Conservation (phyloP, 92 coral and sea anemone genomes). For the Epizoanthus stellaris region DNA sequence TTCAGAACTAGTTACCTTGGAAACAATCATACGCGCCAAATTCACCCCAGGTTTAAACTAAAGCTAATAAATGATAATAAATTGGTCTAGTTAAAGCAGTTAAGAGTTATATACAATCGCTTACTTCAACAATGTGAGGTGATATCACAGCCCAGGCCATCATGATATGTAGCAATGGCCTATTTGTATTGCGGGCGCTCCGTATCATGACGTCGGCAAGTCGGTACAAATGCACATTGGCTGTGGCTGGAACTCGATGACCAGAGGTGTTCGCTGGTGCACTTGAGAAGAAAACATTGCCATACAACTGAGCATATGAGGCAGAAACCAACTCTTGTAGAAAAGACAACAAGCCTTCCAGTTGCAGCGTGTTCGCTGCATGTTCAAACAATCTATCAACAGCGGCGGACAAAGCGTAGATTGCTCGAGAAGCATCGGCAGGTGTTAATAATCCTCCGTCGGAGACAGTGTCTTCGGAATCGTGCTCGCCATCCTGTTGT, state of each 20-base stretch:
- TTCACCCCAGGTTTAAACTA: too few relatives aligned
- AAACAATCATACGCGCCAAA: too few relatives aligned
- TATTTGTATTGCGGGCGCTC: conserved; percentile 95
- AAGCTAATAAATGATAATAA: too few relatives aligned
- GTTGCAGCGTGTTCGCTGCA: conserved; percentile 90
- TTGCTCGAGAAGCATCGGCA: conserved; percentile 94
- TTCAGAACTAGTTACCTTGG: too few relatives aligned
- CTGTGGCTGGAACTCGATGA: conserved; percentile 66
- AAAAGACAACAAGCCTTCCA: conserved; percentile 78
- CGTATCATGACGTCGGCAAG: conserved; percentile 96
- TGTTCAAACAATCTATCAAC: conserved; percentile 98
- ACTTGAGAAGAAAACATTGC: conserved; percentile 52
- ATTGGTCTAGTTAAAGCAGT: too few relatives aligned
- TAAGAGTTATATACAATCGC: not conserved
- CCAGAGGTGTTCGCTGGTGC: conserved; percentile 42
- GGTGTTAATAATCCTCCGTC: conserved; percentile 80
- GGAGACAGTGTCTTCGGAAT: conserved; percentile 67
- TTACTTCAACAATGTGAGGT: conserved; percentile 94
- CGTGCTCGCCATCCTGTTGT: conserved; percentile 72
- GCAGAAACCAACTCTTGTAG: conserved; percentile 79
- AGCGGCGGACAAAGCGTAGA: conserved; percentile 95
- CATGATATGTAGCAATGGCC: conserved; percentile 96
- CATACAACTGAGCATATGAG: conserved; percentile 85
- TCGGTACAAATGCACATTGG: conserved; percentile 90
- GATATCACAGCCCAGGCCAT: conserved; percentile 95